A percentile compares a stretch with the other conserved stretches of the same genome.
These are phyloP conservation scores for Tyrophagus putrescentiae DNA, from an alignment of 1,140 invertebrate species.

Conservation along the genomic window DNA sequence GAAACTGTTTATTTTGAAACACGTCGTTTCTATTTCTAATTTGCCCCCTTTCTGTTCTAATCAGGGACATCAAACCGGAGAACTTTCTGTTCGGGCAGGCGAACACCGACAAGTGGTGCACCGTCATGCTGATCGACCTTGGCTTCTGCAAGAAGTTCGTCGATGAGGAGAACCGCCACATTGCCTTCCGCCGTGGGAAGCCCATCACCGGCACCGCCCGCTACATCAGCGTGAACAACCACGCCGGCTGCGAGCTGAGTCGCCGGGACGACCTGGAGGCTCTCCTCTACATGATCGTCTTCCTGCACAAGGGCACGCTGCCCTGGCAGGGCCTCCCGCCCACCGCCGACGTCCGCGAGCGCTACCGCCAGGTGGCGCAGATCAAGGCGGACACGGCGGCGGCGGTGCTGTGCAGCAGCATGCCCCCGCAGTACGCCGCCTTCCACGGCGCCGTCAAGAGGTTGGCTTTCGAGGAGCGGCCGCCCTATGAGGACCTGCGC, in stretches of 20 bases:
- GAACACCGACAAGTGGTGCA: background rate
- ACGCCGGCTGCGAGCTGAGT: constrained; percentile 63
- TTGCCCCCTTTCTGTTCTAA: too few relatives aligned
- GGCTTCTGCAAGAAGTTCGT: constrained; percentile 45
- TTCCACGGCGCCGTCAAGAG: constrained; percentile 54
- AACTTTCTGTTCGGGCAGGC: constrained; percentile 22
- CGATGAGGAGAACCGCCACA: constrained; percentile 4
- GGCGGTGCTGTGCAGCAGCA: constrained; percentile 88
- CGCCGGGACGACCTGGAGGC: constrained; percentile 97
- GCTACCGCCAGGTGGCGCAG: constrained; percentile 98
- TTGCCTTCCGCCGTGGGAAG: constrained; percentile 34
- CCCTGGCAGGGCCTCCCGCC: constrained; percentile 99
- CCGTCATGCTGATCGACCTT: constrained; percentile 35
- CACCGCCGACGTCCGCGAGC: constrained; percentile 94
- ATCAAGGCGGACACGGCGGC: constrained; percentile 94
- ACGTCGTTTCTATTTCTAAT: too few relatives aligned
- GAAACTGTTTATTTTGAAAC: too few relatives aligned
- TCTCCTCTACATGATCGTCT: constrained; percentile 99
- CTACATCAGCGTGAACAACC: constrained; percentile 29
- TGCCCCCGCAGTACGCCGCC: constrained; percentile 69
- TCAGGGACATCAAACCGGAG: constrained; percentile 25
- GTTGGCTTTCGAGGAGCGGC: constrained; percentile 45
- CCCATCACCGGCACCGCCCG: constrained; percentile 46
- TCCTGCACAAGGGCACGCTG: constrained; percentile 92
- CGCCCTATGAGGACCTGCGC: constrained; percentile 42